Base-by-base conservation (phyloP, 2,113 vertebrate genomes). In the Mesocricetus auratus region DNA sequence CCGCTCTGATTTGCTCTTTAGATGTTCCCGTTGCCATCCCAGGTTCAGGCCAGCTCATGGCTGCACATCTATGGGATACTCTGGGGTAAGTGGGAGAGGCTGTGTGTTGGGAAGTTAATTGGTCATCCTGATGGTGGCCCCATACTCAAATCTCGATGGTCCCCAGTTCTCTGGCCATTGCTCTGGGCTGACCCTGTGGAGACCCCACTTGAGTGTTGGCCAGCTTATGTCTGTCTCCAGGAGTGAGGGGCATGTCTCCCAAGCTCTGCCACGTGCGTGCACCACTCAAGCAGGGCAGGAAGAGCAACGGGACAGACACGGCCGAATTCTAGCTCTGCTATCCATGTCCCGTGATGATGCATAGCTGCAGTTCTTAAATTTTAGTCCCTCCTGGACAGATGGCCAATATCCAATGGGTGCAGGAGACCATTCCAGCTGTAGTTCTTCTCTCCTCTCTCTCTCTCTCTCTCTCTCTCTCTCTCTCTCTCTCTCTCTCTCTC, bases 1-100 rank as follows among this genome's bases (percentile, higher is more conserved):
- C 36, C 3, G 31, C 26, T 45, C 45, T n/a, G n/a, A n/a, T 19
- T 15, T 1, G 0, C 21, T 47, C 26, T n/a, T n/a, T n/a, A n/a
- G n/a, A 33, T 47, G 6, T 5, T 56, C 31, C 42, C 33, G 36
- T 11, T 24, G 4, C 9, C 62, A 45, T 36, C 60, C n/a, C 1
- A 9, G 21, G 1, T 17, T 8, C 71, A 69, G 73, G 58, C 79
- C 19, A 13, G 29, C 2, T 19, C 7, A 3, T 21, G 10, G 78
- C 66, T 47, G 13, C 22, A 12, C 5, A 1, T 8, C 7, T 7
- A 11, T 6, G 29, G 87, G 68, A 29, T 13, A 15, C 66, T 31
- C 33, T 17, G n/a, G 56, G 3, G 19, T 19, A 6, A 71, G 69
- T 56, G 26, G 39, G 36, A 62, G 82, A 39, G 47, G 58, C 66